phyloP scores from a whole-genome alignment of 2,113 vertebrate genomes.

The Bathybates hornii region DNA sequence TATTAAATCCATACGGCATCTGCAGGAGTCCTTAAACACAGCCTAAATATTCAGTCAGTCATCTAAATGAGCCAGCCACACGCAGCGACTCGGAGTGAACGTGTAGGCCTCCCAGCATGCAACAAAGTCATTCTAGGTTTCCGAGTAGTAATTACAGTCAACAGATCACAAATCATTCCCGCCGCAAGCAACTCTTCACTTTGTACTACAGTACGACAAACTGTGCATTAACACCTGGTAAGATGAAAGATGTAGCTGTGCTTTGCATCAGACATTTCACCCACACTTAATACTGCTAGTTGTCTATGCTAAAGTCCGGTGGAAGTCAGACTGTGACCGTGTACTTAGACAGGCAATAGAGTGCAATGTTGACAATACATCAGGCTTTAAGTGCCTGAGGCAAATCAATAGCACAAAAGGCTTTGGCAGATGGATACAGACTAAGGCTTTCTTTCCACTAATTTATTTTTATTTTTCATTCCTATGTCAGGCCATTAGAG shows the following conservation, averaged over 20 bases:
- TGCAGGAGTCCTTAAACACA: slow-evolving; percentile 37
- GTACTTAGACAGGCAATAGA: slow-evolving; percentile 24
- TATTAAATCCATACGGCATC: slow-evolving; percentile 6
- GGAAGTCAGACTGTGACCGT: slow-evolving; percentile 8
- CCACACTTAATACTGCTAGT: neutral
- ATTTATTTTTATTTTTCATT: slow-evolving; percentile 69
- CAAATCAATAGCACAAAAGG: slow-evolving; percentile 59
- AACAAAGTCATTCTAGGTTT: slow-evolving; percentile 15
- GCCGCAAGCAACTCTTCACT: neutral
- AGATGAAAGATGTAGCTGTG: neutral
- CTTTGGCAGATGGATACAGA: slow-evolving; percentile 55
- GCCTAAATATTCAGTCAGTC: slow-evolving; percentile 45
- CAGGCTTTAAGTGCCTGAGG: slow-evolving; percentile 55
- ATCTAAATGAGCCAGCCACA: slow-evolving; percentile 32
- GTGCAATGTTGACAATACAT: slow-evolving; percentile 55
- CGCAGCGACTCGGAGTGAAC: slow-evolving; percentile 17
- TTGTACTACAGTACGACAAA: neutral
- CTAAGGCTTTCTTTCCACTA: slow-evolving; percentile 45
- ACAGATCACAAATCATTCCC: neutral
- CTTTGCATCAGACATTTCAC: neutral
- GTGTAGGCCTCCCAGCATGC: slow-evolving; percentile 22
- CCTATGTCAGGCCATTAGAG: slow-evolving; percentile 56
- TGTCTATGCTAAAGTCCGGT: neutral
- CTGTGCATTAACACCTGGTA: neutral
- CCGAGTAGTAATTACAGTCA: slow-evolving; percentile 38